A percentile compares a stretch with the other conserved stretches of the same genome.
Conservation (phyloP, 2,797 vertebrate species). For the Aratinga solstitialis region DNA sequence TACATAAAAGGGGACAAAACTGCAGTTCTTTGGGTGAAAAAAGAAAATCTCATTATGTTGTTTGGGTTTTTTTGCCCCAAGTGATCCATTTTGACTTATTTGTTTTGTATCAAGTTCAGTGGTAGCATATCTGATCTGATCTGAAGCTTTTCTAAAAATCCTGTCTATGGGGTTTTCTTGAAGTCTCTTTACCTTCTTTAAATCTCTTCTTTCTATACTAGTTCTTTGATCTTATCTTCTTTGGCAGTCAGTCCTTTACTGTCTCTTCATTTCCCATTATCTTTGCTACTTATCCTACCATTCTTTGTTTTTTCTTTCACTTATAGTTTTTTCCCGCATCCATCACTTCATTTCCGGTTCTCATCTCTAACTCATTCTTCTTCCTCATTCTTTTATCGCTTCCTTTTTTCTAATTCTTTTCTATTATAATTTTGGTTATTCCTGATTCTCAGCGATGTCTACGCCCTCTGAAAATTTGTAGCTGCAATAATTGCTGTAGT, state of each 20-base stretch:
- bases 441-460: background rate
- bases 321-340: background rate
- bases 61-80: background rate
- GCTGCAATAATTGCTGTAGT: background rate
- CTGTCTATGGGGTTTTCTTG: background rate
- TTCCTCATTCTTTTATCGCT: background rate
- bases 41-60: background rate
- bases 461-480: background rate
- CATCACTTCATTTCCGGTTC: background rate
- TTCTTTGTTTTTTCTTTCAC: background rate
- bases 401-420: background rate
- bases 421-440: background rate
- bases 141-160: background rate
- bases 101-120: background rate
- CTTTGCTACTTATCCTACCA: background rate
- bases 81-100: background rate
- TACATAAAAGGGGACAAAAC: background rate
- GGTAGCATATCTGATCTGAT: background rate
- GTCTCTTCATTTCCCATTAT: background rate
- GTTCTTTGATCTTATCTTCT: background rate
- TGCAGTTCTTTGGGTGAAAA: background rate
- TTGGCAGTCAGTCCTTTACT: background rate
- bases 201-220: background rate
- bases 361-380: background rate
- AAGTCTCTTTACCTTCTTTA: background rate